Percentiles rank a stretch among this genome's conserved stretches.
Evolutionary conservation across 2,888 invertebrate species (phyloP).

Genomic region (Brachyptera putata): DNA sequence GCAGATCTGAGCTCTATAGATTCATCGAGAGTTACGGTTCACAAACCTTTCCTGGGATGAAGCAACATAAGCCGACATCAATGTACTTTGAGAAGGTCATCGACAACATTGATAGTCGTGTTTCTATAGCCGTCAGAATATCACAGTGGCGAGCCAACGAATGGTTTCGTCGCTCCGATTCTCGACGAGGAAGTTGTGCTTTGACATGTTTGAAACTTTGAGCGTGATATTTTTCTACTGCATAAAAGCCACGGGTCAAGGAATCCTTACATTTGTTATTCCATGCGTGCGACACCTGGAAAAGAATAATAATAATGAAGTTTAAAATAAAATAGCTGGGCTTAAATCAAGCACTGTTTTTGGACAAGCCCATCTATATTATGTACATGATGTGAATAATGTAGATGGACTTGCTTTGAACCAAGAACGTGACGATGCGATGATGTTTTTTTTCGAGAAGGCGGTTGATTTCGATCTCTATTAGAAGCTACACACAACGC

Average conservation of each 20-base stretch:
- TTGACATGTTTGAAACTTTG: conserved; percentile 74
- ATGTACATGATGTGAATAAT: too few species aligned
- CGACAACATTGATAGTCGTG: conserved; percentile 82
- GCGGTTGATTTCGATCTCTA: too few species aligned
- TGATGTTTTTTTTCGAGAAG: too few species aligned
- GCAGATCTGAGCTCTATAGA: too few species aligned
- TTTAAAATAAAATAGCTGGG: background rate
- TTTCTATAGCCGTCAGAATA: conserved; percentile 85
- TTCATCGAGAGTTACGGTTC: too few species aligned
- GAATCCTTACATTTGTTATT: conserved; percentile 70
- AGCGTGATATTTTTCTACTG: conserved; percentile 72
- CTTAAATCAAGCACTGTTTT: background rate
- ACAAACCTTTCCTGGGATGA: conserved; percentile 86
- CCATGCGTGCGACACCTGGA: conserved; percentile 72
- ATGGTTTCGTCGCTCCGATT: conserved; percentile 84
- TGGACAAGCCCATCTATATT: too few species aligned
- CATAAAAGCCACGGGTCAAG: conserved; percentile 76
- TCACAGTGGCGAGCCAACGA: conserved; percentile 84
- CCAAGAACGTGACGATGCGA: too few species aligned
- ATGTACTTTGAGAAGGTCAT: conserved; percentile 92
- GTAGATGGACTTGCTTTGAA: too few species aligned
- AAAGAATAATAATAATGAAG: conserved; percentile 25
- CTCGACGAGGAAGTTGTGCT: conserved; percentile 75
- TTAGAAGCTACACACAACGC: too few species aligned
- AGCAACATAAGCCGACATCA: conserved; percentile 78